Evolutionary conservation across 1,140 invertebrate genomes (phyloP).

Genomic region (Spodoptera litura): DNA sequence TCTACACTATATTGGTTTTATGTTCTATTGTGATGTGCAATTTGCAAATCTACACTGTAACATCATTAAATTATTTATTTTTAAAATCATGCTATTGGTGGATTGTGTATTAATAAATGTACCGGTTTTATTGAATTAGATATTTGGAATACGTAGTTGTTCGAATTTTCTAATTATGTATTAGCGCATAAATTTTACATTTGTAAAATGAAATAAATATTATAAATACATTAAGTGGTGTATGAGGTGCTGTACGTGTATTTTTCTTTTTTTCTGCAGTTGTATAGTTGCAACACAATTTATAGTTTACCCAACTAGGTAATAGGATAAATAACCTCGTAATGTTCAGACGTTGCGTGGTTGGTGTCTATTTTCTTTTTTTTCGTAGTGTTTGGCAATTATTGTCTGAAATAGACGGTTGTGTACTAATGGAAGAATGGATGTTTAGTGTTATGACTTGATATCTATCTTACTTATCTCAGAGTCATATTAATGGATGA

Average conservation of each 20-base stretch:
- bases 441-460: background rate
- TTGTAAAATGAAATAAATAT: no score
- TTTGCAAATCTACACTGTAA: no score
- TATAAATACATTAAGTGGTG: no score
- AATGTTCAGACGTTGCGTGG: slow-evolving; percentile 9
- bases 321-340: slow-evolving; percentile 25
- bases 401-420: background rate
- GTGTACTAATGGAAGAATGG: background rate
- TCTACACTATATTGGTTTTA: background rate
- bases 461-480: background rate
- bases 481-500: background rate
- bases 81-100: no score
- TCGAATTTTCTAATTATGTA: no score
- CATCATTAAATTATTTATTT: no score
- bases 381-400: slow-evolving; percentile 21
- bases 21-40: background rate
- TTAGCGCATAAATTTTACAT: no score
- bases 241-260: no score
- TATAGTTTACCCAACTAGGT: slow-evolving; percentile 3
- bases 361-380: slow-evolving; percentile 7
- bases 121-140: no score
- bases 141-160: no score
- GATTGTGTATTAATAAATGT: no score
- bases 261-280: background rate
- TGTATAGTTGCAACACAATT: background rate